Evolutionary conservation across 2,888 invertebrate genomes (phyloP).

Genomic region (Drosophila cognata): DNA sequence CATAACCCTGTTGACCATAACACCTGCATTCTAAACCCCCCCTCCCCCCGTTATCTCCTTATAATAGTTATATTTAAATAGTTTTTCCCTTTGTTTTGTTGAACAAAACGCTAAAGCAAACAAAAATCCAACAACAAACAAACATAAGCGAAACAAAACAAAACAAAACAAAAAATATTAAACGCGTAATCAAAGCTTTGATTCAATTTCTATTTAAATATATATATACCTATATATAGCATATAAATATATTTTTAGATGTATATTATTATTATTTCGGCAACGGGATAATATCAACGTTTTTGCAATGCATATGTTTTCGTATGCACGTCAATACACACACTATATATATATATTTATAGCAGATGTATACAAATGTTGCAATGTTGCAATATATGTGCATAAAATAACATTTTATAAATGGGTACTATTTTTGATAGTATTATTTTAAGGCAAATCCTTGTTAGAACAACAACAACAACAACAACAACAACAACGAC

Average conservation of each 20-base stretch:
- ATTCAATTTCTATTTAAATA: slow-evolving; percentile 75
- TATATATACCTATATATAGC: slow-evolving; percentile 73
- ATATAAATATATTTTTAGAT: slow-evolving; percentile 80
- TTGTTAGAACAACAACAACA: slow-evolving; percentile 66
- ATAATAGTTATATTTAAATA: slow-evolving; percentile 78
- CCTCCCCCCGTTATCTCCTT: slow-evolving; percentile 21
- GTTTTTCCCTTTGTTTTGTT: slow-evolving; percentile 75
- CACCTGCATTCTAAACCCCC: slow-evolving; percentile 13
- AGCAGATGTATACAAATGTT: slow-evolving; percentile 60
- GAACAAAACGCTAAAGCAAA: slow-evolving; percentile 64
- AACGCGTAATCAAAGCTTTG: slow-evolving; percentile 76
- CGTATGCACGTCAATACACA: slow-evolving; percentile 81
- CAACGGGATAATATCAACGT: slow-evolving; percentile 71
- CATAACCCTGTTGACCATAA: slow-evolving; percentile 23
- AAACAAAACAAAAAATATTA: slow-evolving; percentile 41
- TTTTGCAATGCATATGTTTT: slow-evolving; percentile 84
- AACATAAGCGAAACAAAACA: slow-evolving; percentile 49
- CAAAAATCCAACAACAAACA: slow-evolving; percentile 37
- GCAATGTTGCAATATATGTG: slow-evolving; percentile 63
- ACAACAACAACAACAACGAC: slow-evolving; percentile 41
- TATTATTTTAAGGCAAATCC: slow-evolving; percentile 78
- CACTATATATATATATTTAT: slow-evolving; percentile 47
- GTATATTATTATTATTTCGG: slow-evolving; percentile 81
- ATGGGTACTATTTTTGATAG: slow-evolving; percentile 79
- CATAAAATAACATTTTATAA: slow-evolving; percentile 63